Percentiles rank a stretch among this genome's conserved stretches.
Conservation (phyloP, 2,797 vertebrate species). For the Pempheris klunzingeri region DNA sequence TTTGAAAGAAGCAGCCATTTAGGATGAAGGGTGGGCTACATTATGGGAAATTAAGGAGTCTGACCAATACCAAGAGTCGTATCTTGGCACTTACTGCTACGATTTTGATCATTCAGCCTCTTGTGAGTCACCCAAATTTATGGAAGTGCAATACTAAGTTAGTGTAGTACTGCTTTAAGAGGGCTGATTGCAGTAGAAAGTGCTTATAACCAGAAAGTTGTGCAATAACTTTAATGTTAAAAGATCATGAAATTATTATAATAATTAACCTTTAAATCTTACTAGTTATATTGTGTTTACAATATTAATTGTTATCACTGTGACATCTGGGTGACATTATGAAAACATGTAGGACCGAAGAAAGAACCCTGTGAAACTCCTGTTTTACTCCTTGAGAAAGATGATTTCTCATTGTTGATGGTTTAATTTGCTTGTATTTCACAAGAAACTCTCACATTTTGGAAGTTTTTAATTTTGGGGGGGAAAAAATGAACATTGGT, state of each 20-base stretch:
- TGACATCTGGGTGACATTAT: background rate
- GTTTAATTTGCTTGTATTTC: background rate
- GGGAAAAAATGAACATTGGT: background rate
- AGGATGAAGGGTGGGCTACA: background rate
- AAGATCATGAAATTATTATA: background rate
- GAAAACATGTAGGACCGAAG: no score
- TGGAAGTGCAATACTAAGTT: background rate
- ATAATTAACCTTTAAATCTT: no score
- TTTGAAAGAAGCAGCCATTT: background rate
- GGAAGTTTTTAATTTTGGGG: no score
- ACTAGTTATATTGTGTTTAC: no score
- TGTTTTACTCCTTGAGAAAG: no score
- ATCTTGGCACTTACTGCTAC: background rate
- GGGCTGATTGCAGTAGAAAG: background rate
- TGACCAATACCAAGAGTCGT: background rate
- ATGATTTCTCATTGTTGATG: background rate
- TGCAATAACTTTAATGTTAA: background rate
- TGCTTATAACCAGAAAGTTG: background rate
- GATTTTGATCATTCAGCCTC: background rate
- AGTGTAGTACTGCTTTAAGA: background rate
- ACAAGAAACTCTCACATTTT: no score
- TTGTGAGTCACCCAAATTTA: background rate
- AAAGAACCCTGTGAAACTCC: slow-evolving; percentile 12
- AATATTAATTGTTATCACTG: no score
- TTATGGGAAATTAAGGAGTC: background rate